phyloP scores from a whole-genome alignment of 2,888 invertebrate species.

The Helobdella robusta region DNA sequence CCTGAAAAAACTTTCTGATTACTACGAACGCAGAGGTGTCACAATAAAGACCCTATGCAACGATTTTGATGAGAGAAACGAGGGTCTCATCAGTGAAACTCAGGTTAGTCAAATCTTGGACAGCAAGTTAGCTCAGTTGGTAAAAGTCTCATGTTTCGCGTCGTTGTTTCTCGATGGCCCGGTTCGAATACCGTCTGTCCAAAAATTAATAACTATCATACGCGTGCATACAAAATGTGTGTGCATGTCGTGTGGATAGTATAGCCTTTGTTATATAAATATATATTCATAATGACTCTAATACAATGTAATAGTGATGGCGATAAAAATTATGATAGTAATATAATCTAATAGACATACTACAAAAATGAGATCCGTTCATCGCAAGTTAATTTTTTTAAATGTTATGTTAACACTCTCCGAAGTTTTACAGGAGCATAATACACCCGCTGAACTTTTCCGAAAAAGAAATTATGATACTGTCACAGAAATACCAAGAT shows the following conservation, averaged over 20 bases:
- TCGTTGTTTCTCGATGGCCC: no score
- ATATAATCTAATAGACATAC: no score
- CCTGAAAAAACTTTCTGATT: constrained; percentile 41
- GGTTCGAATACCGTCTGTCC: no score
- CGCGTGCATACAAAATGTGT: no score
- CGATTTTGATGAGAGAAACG: constrained; percentile 48
- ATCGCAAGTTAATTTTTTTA: not conserved
- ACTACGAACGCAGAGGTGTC: constrained; percentile 45
- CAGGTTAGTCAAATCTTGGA: constrained; percentile 39
- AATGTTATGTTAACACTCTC: not conserved
- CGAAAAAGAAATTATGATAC: constrained; percentile 44
- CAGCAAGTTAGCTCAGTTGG: not conserved
- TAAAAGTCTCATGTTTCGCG: no score
- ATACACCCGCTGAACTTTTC: constrained; percentile 46
- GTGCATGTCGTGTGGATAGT: no score
- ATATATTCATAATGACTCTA: no score
- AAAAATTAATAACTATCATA: constrained; percentile 6
- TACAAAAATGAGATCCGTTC: no score
- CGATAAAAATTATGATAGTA: not conserved
- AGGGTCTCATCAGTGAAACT: constrained; percentile 47
- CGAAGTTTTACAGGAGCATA: constrained; percentile 48
- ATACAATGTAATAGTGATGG: no score
- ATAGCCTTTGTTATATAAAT: no score
- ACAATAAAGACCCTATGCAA: constrained; percentile 45
- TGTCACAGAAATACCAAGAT: constrained; percentile 46